phyloP scores from a whole-genome alignment of 2,797 vertebrate genomes.

The Enteromius mattozi region DNA sequence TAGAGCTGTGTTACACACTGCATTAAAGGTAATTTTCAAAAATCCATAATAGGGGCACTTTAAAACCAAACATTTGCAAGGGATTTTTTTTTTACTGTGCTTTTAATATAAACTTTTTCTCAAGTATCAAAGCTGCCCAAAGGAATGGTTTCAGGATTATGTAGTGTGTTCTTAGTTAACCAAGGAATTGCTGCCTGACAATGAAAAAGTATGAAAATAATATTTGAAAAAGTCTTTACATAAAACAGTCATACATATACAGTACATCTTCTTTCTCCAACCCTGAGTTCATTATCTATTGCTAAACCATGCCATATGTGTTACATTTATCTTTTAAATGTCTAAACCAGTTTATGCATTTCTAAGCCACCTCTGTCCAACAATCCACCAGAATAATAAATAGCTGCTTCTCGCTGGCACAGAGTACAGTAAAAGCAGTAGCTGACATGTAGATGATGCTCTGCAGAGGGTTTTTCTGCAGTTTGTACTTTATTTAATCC shows the following conservation, averaged over 20 bases:
- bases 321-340: conserved; percentile 39
- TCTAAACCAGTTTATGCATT: conserved; percentile 37
- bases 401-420: conserved; percentile 57
- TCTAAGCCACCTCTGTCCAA: conserved; percentile 24
- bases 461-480: conserved; percentile 54
- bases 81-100: not conserved
- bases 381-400: conserved; percentile 68
- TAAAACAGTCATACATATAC: not conserved
- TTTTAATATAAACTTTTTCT: not conserved
- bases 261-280: not conserved
- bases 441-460: conserved; percentile 59
- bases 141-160: not conserved
- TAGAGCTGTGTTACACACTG: no score
- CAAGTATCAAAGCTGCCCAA: not conserved
- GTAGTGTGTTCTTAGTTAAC: not conserved
- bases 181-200: not conserved
- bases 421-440: conserved; percentile 17
- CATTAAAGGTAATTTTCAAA: no score
- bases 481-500: conserved; percentile 60
- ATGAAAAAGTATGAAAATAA: not conserved
- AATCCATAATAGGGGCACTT: no score
- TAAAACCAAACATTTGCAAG: not conserved
- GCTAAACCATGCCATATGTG: not conserved
- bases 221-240: not conserved
- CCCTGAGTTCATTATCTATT: not conserved